Evolutionary conservation across 35 echinoderm and acorn worm genomes (phyloP).

Genomic region (Anneissia japonica): DNA sequence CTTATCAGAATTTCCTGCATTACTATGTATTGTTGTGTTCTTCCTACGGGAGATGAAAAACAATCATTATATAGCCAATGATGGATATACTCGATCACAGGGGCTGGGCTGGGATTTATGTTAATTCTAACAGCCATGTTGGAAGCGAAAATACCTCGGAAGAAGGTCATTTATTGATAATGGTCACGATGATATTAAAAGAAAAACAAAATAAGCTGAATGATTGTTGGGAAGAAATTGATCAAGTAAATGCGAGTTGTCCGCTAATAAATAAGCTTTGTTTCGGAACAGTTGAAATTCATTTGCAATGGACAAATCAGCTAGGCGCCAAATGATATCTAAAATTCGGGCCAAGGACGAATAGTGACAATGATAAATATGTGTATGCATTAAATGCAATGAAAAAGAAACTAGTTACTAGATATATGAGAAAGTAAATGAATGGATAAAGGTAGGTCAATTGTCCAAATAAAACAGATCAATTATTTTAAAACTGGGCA

Average conservation of each 20-base stretch:
- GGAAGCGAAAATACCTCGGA: neutral
- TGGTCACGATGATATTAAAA: neutral
- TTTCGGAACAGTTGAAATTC: neutral
- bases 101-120: neutral
- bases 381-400: neutral
- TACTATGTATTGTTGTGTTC: neutral
- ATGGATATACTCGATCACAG: neutral
- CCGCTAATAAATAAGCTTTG: neutral
- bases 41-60: neutral
- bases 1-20: neutral
- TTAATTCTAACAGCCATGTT: constrained; percentile 1
- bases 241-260: neutral
- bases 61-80: too few relatives aligned
- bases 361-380: neutral
- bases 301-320: neutral
- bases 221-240: neutral
- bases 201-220: neutral
- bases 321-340: neutral
- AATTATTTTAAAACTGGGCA: neutral
- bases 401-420: neutral
- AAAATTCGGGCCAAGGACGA: neutral
- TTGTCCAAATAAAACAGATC: neutral
- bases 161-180: neutral
- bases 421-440: neutral
- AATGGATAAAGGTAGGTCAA: neutral